Evolutionary conservation across 2,113 vertebrate species (phyloP), one percentile per base, ranked within the genome.

Genomic region (Mesoclemmys tuberculata): DNA sequence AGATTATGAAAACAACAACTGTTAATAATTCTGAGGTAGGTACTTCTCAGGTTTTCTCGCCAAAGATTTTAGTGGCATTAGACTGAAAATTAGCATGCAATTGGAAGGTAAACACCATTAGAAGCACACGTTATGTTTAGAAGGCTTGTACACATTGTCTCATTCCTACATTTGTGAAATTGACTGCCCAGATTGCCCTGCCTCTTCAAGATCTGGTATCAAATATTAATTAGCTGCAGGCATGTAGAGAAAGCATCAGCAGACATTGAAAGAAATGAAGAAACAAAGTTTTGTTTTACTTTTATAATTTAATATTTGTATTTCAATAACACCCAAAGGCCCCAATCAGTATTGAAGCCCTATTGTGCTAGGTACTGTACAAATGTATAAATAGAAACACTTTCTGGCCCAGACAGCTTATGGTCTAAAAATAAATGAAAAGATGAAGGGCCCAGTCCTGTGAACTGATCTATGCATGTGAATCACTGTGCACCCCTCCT

Each of bases 191-290:
- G 21, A 88, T 83, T 64, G 56, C 61, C 92, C 52, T 44, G 58
- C 88, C 49, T 95, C 74, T 51, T 89, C 93, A 41, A 78, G 44
- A 71, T 95, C 88, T 96, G 81, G 80, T 95, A 71, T 93, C n/a
- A 87, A 88, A 35, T 86, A 78, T 93, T 95, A 61, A 85, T 96
- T 96, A 94, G 48, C 31, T 91, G 52, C 54, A 86, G 31, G 10
- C 18, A 8, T 19, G 5, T 10, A 83, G 90, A 71, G 87, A 79
- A 88, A 89, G 75, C 82, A 4, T 44, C 95, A 48, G 80, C 79
- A 75, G 71, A 29, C 68, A 44, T 51, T 58, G 49, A 74, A 83
- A 89, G 83, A 86, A 88, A 87, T 87, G 79, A 90, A 81, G 91
- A 80, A 94, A 90, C 48, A 92, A 56, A 21, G 78, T 58, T 91